Base-by-base conservation (phyloP, 2,113 vertebrate genomes). In the Proteles cristata region DNA sequence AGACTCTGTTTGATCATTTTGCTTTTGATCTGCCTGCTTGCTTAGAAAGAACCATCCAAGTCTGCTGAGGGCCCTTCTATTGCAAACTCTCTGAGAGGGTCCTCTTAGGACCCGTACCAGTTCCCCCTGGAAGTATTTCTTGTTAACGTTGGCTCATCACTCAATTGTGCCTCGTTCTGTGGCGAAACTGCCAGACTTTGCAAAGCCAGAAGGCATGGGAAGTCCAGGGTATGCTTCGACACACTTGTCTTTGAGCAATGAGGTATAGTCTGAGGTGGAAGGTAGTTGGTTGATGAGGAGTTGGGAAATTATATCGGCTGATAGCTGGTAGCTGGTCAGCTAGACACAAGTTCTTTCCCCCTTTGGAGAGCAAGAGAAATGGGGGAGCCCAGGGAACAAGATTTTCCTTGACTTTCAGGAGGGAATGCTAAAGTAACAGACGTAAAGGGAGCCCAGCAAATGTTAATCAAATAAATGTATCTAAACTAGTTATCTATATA, bases 1-100 rank as follows among this genome's bases (percentile, higher is more conserved):
- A 88, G 93, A n/a, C 82, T 97, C 65, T 25, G 50, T 98, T 98
- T 97, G 97, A 97, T 97, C 91, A 88, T 85, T 95, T 96, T 7
- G 10, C 63, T 69, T 98, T 98, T 98, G 89, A 97, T 96, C 96
- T 97, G 81, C 55, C 50, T 53, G 3, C 87, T 95, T 92, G 50
- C 63, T 65, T 65, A 80, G 80, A 39, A 90, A 76, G 74, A 90
- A 45, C 92, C 55, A 39, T 86, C 63, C 43, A 33, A 48, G 76
- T n/a, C 94, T 77, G 74, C 55, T 17, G 79, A 86, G 76, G 73
- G 48, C 48, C 65, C 50, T 86, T 91, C 89, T 15, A 39, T 8
- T 2, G 7, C 61, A 80, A 65, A 63, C n/a, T 19, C 55, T 66
- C 61, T 0, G 8, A 85, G 83, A 80, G 73, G 35, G 28, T 43